Evolutionary conservation across 2,113 vertebrate genomes (phyloP).

Genomic region (Dicaeum eximium): DNA sequence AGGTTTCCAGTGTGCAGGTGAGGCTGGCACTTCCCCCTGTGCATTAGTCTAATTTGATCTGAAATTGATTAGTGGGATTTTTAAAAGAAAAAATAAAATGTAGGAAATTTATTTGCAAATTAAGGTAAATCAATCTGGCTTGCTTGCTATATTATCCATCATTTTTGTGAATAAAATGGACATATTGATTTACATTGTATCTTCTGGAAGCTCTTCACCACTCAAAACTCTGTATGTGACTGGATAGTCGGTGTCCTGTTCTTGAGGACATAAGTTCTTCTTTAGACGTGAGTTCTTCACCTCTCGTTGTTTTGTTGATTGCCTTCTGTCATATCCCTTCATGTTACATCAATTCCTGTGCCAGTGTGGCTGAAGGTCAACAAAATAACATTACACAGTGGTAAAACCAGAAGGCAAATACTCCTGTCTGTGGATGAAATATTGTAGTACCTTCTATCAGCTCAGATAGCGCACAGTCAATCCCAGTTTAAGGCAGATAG

Average conservation of each 20-base stretch:
- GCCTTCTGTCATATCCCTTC: constrained; percentile 7
- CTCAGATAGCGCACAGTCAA: constrained; percentile 21
- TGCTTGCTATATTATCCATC: constrained; percentile 46
- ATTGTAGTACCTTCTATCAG: constrained; percentile 5
- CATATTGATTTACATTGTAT: constrained; percentile 25
- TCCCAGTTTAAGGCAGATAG: constrained; percentile 49
- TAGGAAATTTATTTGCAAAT: constrained; percentile 67
- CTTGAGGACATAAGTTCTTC: background rate
- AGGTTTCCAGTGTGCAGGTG: background rate
- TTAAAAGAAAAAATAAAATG: background rate
- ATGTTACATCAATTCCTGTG: background rate
- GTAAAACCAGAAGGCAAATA: constrained; percentile 41
- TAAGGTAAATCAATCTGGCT: constrained; percentile 57
- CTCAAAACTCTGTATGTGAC: background rate
- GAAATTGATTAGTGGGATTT: constrained; percentile 31
- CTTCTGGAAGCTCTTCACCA: background rate
- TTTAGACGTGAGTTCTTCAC: background rate
- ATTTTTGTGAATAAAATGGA: constrained; percentile 16
- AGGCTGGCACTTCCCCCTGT: background rate
- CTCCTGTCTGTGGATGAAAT: constrained; percentile 10
- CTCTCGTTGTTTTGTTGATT: constrained; percentile 16
- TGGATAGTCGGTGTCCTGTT: background rate
- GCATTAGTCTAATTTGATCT: constrained; percentile 23
- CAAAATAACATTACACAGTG: background rate
- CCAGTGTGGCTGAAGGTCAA: background rate